These are phyloP conservation scores for Odobenus rosmarus DNA, from an alignment of 2,113 vertebrate genomes.

Conservation along the genomic window DNA sequence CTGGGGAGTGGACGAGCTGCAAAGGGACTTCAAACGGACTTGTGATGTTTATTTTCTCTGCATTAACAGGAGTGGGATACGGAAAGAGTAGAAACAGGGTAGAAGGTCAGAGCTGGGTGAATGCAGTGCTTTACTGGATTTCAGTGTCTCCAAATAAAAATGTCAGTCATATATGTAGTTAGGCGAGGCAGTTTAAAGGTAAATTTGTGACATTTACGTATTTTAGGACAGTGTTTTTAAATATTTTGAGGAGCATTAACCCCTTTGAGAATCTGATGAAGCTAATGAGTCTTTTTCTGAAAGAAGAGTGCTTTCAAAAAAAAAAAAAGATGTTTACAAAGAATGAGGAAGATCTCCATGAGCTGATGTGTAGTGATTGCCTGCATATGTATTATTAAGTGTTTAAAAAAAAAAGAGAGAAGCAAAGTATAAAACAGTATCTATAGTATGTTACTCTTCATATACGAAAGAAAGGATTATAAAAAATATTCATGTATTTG, in stretches of 20 bases:
- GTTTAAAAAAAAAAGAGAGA: neutral
- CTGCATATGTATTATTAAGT: neutral
- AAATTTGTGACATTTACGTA: neutral
- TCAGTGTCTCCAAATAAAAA: conserved; percentile 40
- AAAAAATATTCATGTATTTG: neutral
- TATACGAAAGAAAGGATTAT: neutral
- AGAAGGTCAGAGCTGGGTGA: neutral
- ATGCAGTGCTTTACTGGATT: neutral
- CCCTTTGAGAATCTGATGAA: conserved; percentile 6
- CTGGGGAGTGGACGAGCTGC: neutral
- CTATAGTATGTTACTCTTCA: neutral
- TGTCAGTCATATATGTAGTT: neutral
- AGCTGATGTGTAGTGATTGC: neutral
- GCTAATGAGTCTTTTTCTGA: conserved; percentile 9
- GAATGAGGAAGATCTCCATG: neutral
- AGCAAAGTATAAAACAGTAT: neutral
- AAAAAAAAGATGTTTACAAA: neutral
- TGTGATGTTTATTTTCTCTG: neutral
- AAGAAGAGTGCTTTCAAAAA: neutral
- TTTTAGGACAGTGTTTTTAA: neutral
- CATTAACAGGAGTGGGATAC: neutral
- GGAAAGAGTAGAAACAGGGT: neutral
- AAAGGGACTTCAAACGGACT: neutral
- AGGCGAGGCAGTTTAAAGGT: neutral
- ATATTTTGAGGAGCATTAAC: neutral